Conservation (phyloP, 2,888 invertebrate genomes). For the Neoascia interrupta region DNA sequence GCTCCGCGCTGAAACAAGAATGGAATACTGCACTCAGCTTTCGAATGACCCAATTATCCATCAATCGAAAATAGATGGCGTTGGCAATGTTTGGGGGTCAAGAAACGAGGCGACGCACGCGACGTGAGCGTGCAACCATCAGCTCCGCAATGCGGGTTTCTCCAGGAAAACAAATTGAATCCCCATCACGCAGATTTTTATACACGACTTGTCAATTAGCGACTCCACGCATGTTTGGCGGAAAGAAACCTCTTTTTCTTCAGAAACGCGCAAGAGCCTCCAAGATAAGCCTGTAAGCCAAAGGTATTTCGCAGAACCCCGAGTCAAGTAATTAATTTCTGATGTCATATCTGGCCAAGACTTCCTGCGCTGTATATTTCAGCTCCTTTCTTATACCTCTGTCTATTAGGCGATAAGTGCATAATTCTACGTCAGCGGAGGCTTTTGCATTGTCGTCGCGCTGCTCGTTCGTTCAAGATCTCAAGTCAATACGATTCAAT, state of each 20-base stretch:
- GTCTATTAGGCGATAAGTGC: conserved; percentile 37
- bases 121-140: no score
- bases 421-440: conserved; percentile 9
- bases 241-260: conserved; percentile 1
- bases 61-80: conserved; percentile 7
- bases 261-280: no score
- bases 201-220: conserved; percentile 59
- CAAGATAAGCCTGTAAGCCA: no score
- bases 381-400: conserved; percentile 7
- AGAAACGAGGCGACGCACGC: no score
- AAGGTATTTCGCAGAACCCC: conserved; percentile 15
- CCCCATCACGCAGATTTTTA: conserved; percentile 43
- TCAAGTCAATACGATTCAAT: conserved; percentile 53
- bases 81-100: no score
- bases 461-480: conserved; percentile 8
- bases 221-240: conserved; percentile 33
- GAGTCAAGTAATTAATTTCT: conserved; percentile 64
- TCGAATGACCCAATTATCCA: conserved; percentile 12
- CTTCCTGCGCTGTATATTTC: not conserved
- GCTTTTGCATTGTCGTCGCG: not conserved
- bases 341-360: conserved; percentile 53
- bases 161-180: conserved; percentile 22
- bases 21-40: not conserved
- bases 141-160: no score
- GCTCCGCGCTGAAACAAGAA: no score